These are phyloP conservation scores for Panorpa germanica DNA, from an alignment of 2,888 invertebrate species.

Conservation along the genomic window DNA sequence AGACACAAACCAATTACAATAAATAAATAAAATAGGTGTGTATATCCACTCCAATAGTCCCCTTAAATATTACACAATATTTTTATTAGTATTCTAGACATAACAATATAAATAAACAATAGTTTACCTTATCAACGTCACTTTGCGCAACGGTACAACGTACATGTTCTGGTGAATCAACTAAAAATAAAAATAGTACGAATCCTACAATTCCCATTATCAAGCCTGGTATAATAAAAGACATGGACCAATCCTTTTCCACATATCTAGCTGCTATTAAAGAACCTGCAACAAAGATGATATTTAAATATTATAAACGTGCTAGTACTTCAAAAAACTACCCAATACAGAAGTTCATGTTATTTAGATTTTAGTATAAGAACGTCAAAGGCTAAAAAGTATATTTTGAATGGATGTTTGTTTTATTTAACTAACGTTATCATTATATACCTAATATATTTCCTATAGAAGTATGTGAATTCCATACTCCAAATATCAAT, in stretches of 20 bases:
- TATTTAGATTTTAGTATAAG: not conserved
- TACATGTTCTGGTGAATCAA: slow-evolving; percentile 63
- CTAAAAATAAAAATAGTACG: slow-evolving; percentile 64
- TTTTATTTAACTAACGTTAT: too few relatives aligned
- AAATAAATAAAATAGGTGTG: too few relatives aligned
- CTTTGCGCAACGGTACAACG: too few relatives aligned
- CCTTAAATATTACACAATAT: too few relatives aligned
- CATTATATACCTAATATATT: slow-evolving; percentile 70
- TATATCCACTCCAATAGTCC: too few relatives aligned
- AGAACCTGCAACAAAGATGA: slow-evolving; percentile 28
- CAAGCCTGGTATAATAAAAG: slow-evolving; percentile 79
- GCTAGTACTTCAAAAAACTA: not conserved
- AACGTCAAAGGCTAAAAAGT: not conserved
- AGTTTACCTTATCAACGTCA: too few relatives aligned
- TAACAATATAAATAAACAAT: slow-evolving; percentile 3
- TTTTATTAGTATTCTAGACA: too few relatives aligned
- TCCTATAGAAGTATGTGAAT: slow-evolving; percentile 89
- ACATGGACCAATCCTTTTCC: slow-evolving; percentile 73
- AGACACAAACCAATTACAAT: too few relatives aligned
- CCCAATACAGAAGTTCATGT: not conserved
- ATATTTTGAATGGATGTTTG: too few relatives aligned
- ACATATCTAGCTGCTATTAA: slow-evolving; percentile 79
- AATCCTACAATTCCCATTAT: slow-evolving; percentile 56
- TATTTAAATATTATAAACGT: slow-evolving; percentile 2
- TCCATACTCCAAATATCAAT: slow-evolving; percentile 91